A percentile compares a stretch with the other conserved stretches of the same genome.
Conservation (phyloP, 2,797 vertebrate genomes). For the Nyctibius grandis region DNA sequence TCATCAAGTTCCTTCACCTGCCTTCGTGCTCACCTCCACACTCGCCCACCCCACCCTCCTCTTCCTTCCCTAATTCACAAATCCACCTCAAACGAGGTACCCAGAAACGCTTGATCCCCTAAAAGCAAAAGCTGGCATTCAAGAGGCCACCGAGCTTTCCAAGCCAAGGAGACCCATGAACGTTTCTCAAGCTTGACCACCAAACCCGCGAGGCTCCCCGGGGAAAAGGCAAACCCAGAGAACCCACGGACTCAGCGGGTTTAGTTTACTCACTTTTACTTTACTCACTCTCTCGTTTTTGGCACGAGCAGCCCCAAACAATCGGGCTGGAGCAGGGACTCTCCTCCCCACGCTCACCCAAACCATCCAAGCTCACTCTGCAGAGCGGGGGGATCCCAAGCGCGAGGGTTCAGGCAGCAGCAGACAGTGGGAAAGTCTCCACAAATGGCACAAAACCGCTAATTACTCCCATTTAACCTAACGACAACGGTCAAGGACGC, state of each 20-base stretch:
- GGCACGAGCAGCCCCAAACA: background rate
- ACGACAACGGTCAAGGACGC: background rate
- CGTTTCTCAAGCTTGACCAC: background rate
- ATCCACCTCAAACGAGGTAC: accelerated
- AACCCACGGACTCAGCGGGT: background rate
- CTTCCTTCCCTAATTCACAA: background rate
- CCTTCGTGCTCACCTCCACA: too few relatives aligned
- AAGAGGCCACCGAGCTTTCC: background rate
- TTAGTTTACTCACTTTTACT: background rate
- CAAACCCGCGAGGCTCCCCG: background rate
- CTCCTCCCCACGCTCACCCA: background rate
- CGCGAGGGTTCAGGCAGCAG: background rate
- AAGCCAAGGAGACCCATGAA: background rate
- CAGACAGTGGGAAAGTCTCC: accelerated
- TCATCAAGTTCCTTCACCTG: background rate
- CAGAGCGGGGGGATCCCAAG: background rate
- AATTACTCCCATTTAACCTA: accelerated
- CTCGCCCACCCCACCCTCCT: too few relatives aligned
- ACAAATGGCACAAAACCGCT: background rate
- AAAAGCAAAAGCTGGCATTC: background rate
- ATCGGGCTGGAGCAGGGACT: background rate
- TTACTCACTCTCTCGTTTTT: background rate
- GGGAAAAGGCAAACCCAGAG: background rate
- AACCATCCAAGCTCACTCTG: background rate
- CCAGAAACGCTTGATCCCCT: accelerated